Evolutionary conservation across 2,113 vertebrate species (phyloP), one percentile per base, ranked within the genome.

Genomic region (Muntiacus reevesi): DNA sequence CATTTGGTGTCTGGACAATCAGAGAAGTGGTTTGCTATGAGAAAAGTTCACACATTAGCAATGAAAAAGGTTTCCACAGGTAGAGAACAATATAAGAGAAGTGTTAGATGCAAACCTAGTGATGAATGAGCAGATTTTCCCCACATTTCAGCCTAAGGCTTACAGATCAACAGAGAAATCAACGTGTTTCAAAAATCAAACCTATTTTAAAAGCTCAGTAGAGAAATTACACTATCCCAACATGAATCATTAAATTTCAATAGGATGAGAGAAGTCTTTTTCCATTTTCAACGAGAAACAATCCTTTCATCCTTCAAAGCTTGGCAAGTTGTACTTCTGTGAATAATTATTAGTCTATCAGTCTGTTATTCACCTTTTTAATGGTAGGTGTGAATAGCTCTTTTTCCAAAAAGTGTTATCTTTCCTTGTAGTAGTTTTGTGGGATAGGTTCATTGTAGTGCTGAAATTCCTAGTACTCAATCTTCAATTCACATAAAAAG

Each of bases 401-500:
- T 86, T 67, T 96, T 93, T 87, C 87, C 52, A 96, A 87, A 96
- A 64, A 74, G 15, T 16, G 10, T 47, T 95, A 40, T 74, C 54
- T 45, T 96, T 92, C 50, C 67, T 78, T 62, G 7, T 40, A 64
- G 71, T 55, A 81, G 47, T 60, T 96, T 91, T 83, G 83, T 40
- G n/a, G 13, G 2, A 84, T 13, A 97, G 45, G n/a, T 84, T 81
- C 74, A 82, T 36, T 93, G 92, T 21, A 89, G 28, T 52, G 9
- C 33, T 82, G 9, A 40, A 95, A 93, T 81, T 89, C 71, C 40
- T 50, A 87, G 40, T 81, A 97, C 86, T 98, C 85, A 97, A 95
- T 96, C 96, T 97, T 86, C 87, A 78, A 97, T 88, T 96, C 97
- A 98, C 91, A 97, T 97, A 85, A 98, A 97, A 98, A 96, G 94